Conservation (phyloP, 2,113 vertebrate species). For the Pollachius pollachius region DNA sequence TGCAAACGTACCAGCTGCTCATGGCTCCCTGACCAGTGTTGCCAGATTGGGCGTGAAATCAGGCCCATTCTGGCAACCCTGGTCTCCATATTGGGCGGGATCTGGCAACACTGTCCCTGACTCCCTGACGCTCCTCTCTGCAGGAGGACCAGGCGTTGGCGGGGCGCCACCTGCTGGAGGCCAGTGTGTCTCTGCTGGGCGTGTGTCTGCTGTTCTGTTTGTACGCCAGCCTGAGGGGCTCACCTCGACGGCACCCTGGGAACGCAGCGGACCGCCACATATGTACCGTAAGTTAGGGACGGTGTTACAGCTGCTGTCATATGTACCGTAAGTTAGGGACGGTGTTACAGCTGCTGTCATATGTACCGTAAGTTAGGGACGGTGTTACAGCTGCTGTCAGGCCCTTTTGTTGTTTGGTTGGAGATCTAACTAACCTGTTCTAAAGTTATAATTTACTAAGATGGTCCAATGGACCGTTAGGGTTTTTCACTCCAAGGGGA, state of each 20-base stretch:
- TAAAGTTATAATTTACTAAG: no score
- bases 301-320: no score
- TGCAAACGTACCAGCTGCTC: background rate
- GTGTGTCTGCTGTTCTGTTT: conserved; percentile 68
- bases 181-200: conserved; percentile 58
- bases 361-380: background rate
- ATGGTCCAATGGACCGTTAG: no score
- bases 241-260: conserved; percentile 24
- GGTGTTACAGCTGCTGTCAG: no score
- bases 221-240: conserved; percentile 47
- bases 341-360: no score
- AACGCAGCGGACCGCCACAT: conserved; percentile 54
- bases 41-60: no score
- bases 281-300: conserved; percentile 31
- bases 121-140: background rate
- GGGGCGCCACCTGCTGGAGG: conserved; percentile 63
- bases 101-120: no score
- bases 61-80: no score
- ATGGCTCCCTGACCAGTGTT: background rate
- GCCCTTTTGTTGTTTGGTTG: background rate
- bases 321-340: background rate
- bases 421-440: no score
- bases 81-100: no score
- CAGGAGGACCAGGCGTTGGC: conserved; percentile 67
- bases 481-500: no score